Conservation (phyloP, 2,797 vertebrate species). For the Labroides dimidiatus region DNA sequence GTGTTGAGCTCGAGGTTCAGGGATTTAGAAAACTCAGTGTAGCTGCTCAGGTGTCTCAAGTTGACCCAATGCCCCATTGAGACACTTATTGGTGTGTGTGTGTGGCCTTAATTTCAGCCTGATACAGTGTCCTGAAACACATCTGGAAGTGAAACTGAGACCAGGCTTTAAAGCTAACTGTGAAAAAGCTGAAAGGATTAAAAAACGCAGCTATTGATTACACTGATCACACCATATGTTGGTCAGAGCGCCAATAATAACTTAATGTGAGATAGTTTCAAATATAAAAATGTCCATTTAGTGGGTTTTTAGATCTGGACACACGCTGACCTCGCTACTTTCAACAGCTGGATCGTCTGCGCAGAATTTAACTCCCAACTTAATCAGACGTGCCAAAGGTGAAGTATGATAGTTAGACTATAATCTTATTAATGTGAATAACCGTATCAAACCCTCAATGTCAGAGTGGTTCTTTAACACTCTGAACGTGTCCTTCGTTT, state of each 20-base stretch:
- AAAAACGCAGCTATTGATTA: too few relatives aligned
- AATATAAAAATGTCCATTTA: too few relatives aligned
- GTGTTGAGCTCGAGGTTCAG: not conserved
- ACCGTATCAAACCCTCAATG: constrained; percentile 13
- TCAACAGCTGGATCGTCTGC: constrained; percentile 2
- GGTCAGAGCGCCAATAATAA: not conserved
- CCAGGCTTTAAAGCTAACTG: not conserved
- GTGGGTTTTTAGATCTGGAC: too few relatives aligned
- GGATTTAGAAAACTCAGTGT: constrained; percentile 16
- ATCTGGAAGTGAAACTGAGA: not conserved
- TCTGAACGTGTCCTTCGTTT: constrained; percentile 53
- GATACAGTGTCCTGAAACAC: constrained; percentile 6
- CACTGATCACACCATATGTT: not conserved
- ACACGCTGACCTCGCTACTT: not conserved
- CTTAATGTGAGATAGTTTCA: not conserved
- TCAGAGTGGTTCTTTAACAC: constrained; percentile 21
- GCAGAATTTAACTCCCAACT: not conserved
- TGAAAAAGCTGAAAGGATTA: not conserved
- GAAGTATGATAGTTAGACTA: not conserved
- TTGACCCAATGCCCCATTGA: constrained; percentile 53
- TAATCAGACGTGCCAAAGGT: constrained; percentile 14
- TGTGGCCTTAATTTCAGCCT: constrained; percentile 38
- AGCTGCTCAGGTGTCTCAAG: constrained; percentile 36
- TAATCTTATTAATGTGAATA: constrained; percentile 24
- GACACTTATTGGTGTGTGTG: constrained; percentile 30